Evolutionary conservation across 1,140 invertebrate genomes (phyloP), one percentile per base, ranked within the genome.

Genomic region (Sinella curviseta): DNA sequence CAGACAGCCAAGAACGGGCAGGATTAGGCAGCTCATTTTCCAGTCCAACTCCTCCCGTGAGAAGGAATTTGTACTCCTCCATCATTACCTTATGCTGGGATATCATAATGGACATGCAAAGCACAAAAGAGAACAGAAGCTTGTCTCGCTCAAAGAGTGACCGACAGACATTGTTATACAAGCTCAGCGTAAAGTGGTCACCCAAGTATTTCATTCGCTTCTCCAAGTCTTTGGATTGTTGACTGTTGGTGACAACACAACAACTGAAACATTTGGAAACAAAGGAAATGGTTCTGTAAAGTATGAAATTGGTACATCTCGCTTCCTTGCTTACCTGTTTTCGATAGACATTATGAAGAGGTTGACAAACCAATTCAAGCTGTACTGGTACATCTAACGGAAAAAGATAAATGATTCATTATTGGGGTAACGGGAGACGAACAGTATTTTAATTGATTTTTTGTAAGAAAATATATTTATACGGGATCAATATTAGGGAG

Each of bases 321-420:
- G 20, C 39, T 48, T 48, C 8, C 3, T 26, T 26, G 24, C 24
- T 83, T 86, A 90, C 89, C 94, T 94, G 84, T 91, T 93, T 84
- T 97, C 93, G 81, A 97, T 96, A 0, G 95, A 95, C 77, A 90
- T 89, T 24, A 93, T 89, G 85, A 89, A 90, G 0, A 90, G 86
- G 79, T 88, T 89, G 35, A 90, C 88, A 83, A 90, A 90, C 90
- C 90, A 90, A 35, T 84, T 87, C 8, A 90, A 85, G 0, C 89
- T 90, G 82, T 89, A 90, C 83, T 90, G 89, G 84, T 90, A 90
- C 89, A 90, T 90, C 35, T 89, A 87, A 84, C 8, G 20, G 39
- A 12, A 48, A 48, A 12, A 48, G 20, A 20, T 12, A 48, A 48
- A 20, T 48, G 39, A 48, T 48, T 48, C 20, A n/a, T 48, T 48